A percentile compares a stretch with the other conserved stretches of the same genome.
Evolutionary conservation across 2,113 vertebrate genomes (phyloP).

Genomic region (Catharus minimus): DNA sequence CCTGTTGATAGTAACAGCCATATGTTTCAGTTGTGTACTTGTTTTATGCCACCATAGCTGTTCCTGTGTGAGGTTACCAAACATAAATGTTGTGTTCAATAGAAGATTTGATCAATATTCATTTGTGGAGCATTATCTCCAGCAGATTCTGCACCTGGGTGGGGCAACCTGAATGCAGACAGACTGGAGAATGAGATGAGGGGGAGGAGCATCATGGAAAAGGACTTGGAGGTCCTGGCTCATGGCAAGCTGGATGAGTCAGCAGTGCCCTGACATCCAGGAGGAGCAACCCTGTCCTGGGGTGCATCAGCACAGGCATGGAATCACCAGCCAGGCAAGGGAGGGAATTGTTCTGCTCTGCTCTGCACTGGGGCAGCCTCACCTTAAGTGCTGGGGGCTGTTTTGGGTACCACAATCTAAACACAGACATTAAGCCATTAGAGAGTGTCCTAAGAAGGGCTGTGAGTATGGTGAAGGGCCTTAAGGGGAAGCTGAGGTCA

Average conservation of each 20-base stretch:
- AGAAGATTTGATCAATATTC: not conserved
- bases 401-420: fast-evolving
- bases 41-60: not conserved
- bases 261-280: not conserved
- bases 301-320: not conserved
- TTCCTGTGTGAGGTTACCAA: not conserved
- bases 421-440: not conserved
- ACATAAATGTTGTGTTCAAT: not conserved
- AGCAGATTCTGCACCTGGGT: not conserved
- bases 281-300: fast-evolving
- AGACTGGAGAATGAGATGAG: no score
- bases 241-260: not conserved
- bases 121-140: not conserved
- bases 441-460: not conserved
- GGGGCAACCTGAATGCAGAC: not conserved
- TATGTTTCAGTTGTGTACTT: not conserved
- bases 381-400: fast-evolving
- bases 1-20: not conserved
- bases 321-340: fast-evolving
- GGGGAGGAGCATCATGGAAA: not conserved
- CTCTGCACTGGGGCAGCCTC: fast-evolving
- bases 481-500: not conserved
- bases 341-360: not conserved
- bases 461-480: not conserved
- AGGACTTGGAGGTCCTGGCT: fast-evolving